Evolutionary conservation across 2,113 vertebrate species (phyloP).

Genomic region (Gallinago media): DNA sequence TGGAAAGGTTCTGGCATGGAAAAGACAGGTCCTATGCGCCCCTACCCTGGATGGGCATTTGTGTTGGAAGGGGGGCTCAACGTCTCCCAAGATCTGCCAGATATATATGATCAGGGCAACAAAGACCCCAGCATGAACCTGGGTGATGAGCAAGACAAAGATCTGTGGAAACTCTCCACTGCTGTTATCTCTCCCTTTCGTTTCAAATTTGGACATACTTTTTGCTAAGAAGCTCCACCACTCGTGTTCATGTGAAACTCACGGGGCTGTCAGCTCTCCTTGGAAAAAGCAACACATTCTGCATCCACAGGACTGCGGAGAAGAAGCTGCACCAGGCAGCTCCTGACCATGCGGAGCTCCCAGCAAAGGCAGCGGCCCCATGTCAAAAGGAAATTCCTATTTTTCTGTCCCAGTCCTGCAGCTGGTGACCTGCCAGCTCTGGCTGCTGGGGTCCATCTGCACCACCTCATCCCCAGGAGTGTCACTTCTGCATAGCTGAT

Average conservation of each 20-base stretch:
- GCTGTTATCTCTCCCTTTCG: background rate
- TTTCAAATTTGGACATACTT: background rate
- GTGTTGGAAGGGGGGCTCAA: background rate
- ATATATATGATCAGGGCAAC: background rate
- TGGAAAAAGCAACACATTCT: background rate
- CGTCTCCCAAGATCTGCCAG: accelerated
- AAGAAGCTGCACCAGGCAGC: background rate
- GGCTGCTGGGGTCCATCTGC: background rate
- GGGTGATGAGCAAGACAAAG: background rate
- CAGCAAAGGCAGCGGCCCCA: background rate
- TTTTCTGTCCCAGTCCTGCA: background rate
- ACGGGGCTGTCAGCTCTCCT: background rate
- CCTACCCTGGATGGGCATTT: too few relatives aligned
- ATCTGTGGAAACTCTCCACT: background rate
- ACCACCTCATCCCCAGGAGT: background rate
- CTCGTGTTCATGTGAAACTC: background rate
- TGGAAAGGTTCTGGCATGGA: background rate
- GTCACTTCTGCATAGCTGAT: accelerated
- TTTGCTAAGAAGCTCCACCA: background rate
- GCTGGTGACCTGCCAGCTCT: accelerated
- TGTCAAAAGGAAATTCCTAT: background rate
- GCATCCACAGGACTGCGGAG: background rate
- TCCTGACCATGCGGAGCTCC: background rate
- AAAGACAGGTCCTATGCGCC: background rate
- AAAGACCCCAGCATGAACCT: accelerated